Conservation (phyloP, 2,113 vertebrate genomes). For the Saimiri boliviensis region DNA sequence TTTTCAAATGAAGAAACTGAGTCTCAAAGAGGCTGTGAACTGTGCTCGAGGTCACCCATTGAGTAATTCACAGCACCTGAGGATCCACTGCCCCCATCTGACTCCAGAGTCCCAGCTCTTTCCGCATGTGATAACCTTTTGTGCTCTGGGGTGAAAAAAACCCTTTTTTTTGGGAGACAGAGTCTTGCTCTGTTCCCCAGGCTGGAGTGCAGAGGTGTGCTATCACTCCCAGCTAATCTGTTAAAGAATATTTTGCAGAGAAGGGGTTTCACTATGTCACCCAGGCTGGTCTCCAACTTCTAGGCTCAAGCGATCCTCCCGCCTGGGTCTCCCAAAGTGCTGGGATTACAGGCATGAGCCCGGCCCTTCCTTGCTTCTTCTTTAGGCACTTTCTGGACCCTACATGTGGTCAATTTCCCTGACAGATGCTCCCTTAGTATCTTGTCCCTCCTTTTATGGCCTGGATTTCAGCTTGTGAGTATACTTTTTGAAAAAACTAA, state of each 20-base stretch:
- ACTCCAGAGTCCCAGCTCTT: background rate
- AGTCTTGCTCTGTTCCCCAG: background rate
- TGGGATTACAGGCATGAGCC: too few relatives aligned
- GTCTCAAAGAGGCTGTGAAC: background rate
- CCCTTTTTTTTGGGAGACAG: background rate
- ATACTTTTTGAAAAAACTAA: background rate
- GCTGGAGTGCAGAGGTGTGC: background rate
- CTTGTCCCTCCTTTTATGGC: background rate
- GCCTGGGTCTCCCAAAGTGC: background rate
- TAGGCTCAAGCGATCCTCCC: background rate
- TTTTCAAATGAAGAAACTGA: background rate
- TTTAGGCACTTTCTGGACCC: background rate
- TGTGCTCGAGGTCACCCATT: background rate
- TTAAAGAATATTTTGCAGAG: too few relatives aligned
- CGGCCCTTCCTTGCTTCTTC: background rate
- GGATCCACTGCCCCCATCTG: background rate
- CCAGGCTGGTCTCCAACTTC: too few relatives aligned
- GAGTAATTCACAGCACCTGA: background rate
- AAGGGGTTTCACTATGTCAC: too few relatives aligned
- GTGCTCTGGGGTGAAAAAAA: background rate
- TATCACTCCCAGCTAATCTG: background rate
- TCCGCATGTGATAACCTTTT: background rate
- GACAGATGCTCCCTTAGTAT: background rate
- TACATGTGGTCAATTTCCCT: background rate
- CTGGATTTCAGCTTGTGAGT: background rate